Evolutionary conservation across 1,140 invertebrate genomes (phyloP), one percentile per base, ranked within the genome.

Genomic region (Drosophila lacteicornis): DNA sequence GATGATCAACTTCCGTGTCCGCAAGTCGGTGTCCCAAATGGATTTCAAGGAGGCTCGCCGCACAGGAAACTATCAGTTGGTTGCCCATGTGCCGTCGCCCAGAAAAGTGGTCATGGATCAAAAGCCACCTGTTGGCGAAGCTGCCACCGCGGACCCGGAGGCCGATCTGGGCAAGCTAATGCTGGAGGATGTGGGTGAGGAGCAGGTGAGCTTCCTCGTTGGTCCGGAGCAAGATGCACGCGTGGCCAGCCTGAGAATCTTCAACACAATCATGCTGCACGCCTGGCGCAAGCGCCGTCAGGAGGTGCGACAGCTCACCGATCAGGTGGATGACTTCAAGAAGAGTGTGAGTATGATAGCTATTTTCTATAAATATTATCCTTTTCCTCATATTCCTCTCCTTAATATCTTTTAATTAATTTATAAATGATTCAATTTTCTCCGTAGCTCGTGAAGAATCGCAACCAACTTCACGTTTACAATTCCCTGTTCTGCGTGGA

Each of bases 1-100:
- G 19, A 77, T 91, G 36, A 45, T 92, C 1, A 88, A 79, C 22
- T 92, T 78, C 15, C 77, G 67, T 1, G 68, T 82, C 9, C 91
- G 91, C 6, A 92, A 92, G 19, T 92, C 91, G 0, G 30, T 88
- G 0, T 92, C 91, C 1, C 91, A 92, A 67, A 92, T 92, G 76
- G 91, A 92, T 55, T 85, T 92, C n/a, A 92, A 85, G 53, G 83
- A 92, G 43, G 77, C 76, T 0, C 81, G 81, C 8, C 91, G 91
- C 19, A 75, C 82, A 0, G 82, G 79, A 13, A 78, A 71, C 57
- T 82, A 83, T 63, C 82, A 80, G 17, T 8, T 86, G 65, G 79
- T 91, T 50, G 61, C 82, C 13, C 79, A 76, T 56, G 47, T 90
- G 6, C 30, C 73, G n/a, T 77, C 50, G 15, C 49, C 82, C 13